These are phyloP conservation scores for Apeira syringaria DNA, from an alignment of 2,888 invertebrate species.

Conservation along the genomic window DNA sequence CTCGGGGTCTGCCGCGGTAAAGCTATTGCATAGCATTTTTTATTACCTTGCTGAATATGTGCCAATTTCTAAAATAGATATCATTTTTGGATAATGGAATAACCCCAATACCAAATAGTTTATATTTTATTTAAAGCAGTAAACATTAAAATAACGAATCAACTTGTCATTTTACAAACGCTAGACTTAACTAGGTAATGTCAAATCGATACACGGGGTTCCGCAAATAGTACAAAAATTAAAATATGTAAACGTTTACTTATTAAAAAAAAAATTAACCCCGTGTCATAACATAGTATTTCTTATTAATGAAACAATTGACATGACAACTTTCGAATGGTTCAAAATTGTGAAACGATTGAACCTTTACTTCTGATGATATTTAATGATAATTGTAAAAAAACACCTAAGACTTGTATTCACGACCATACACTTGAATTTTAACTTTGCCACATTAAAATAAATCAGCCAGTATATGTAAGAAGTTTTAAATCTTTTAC, in stretches of 20 bases:
- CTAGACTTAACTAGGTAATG: constrained; percentile 80
- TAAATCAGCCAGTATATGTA: too few relatives aligned
- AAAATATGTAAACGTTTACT: constrained; percentile 6
- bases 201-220: constrained; percentile 61
- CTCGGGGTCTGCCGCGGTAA: too few relatives aligned
- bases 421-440: not conserved
- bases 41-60: too few relatives aligned
- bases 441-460: too few relatives aligned
- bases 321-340: constrained; percentile 5
- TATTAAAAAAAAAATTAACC: constrained; percentile 21
- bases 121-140: constrained; percentile 23
- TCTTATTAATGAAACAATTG: constrained; percentile 8
- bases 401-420: not conserved
- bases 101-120: too few relatives aligned
- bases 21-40: too few relatives aligned
- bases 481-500: too few relatives aligned
- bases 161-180: constrained; percentile 78
- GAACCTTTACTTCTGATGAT: too few relatives aligned
- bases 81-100: too few relatives aligned
- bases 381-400: not conserved
- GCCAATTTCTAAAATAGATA: too few relatives aligned
- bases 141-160: constrained; percentile 32
- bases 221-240: constrained; percentile 9
- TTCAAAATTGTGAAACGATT: too few relatives aligned
- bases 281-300: constrained; percentile 22